Percentiles rank a stretch among this genome's conserved stretches.
These are phyloP conservation scores for Brachionus paranguensis DNA, from an alignment of 1,140 invertebrate species.

Conservation along the genomic window DNA sequence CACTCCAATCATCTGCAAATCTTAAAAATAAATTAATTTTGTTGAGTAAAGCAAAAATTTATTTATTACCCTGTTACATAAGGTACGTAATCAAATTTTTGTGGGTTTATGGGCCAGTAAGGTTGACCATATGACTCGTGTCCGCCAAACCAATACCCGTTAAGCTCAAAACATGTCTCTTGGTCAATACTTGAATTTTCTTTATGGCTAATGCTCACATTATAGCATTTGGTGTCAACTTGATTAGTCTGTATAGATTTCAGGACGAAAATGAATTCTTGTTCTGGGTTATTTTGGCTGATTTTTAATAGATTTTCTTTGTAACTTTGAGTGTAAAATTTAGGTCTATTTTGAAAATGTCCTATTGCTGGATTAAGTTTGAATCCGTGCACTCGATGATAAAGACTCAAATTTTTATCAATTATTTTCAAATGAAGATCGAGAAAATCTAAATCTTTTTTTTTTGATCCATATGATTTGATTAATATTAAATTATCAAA, in stretches of 20 bases:
- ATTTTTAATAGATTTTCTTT: background rate
- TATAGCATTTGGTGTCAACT: background rate
- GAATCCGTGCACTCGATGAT: background rate
- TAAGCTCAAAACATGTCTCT: background rate
- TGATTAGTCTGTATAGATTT: background rate
- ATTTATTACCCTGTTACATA: conserved; percentile 5
- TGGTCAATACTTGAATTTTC: background rate
- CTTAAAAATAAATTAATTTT: conserved; percentile 55
- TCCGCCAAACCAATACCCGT: conserved; percentile 2
- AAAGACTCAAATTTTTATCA: background rate
- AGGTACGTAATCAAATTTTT: conserved; percentile 19
- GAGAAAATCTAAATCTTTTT: background rate
- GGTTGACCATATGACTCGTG: conserved; percentile 28
- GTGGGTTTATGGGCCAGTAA: conserved; percentile 6
- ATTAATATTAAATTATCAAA: background rate
- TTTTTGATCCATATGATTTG: background rate
- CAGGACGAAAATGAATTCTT: background rate
- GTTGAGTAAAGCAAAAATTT: background rate
- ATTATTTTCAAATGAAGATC: background rate
- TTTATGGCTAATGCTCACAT: background rate
- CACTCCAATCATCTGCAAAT: conserved; percentile 54
- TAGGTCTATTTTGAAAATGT: background rate
- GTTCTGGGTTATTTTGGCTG: background rate
- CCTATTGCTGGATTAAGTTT: background rate
- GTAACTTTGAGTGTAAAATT: background rate